phyloP scores from a whole-genome alignment of 2,113 vertebrate genomes.

The Mohoua ochrocephala region DNA sequence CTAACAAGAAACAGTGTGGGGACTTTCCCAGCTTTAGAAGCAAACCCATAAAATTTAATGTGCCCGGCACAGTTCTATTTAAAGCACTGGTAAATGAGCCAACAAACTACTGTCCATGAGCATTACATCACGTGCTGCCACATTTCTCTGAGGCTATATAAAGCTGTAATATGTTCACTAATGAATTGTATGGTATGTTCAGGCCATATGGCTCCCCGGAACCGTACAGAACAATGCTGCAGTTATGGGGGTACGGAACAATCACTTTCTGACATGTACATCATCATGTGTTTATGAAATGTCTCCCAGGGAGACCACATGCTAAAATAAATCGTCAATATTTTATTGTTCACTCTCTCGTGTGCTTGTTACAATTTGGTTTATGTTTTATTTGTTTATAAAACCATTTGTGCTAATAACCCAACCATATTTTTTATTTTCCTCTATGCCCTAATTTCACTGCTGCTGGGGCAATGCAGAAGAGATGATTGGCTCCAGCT shows the following conservation, averaged over 20 bases:
- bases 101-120: constrained; percentile 57
- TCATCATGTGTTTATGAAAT: not conserved
- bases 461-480: not conserved
- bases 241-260: not conserved
- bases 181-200: constrained; percentile 19
- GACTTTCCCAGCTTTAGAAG: not conserved
- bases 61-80: constrained; percentile 1
- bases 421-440: constrained; percentile 21
- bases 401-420: constrained; percentile 18
- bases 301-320: not conserved
- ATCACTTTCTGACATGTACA: not conserved
- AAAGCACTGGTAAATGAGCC: constrained; percentile 57
- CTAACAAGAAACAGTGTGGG: not conserved
- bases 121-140: constrained; percentile 44
- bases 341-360: not conserved
- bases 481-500: not conserved
- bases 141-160: constrained; percentile 39
- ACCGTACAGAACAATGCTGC: not conserved
- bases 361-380: not conserved
- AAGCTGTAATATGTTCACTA: constrained; percentile 29
- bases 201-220: constrained; percentile 42
- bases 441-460: not conserved
- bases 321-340: constrained; percentile 5
- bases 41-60: not conserved
- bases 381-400: constrained; percentile 31